These are phyloP conservation scores for Zaprionus ghesquierei DNA, from an alignment of 1,140 invertebrate species.

Conservation along the genomic window DNA sequence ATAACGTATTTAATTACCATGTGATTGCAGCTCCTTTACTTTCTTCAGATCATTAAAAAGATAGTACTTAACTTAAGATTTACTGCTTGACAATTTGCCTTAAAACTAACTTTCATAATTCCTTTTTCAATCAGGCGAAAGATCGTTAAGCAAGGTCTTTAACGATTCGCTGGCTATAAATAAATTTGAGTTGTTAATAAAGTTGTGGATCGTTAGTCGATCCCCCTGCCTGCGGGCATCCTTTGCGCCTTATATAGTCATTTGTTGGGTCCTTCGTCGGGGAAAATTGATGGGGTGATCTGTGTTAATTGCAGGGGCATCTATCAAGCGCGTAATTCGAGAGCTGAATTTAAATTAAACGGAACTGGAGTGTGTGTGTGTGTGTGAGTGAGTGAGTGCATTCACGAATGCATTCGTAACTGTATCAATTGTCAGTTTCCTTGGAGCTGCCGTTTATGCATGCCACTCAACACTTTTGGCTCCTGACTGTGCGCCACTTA, in stretches of 20 bases:
- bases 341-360: conserved; percentile 10
- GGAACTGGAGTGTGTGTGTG: not conserved
- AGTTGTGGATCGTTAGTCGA: not conserved
- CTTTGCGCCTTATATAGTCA: not conserved
- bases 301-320: conserved; percentile 32
- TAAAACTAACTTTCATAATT: not conserved
- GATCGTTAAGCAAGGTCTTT: not conserved
- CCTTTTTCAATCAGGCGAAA: not conserved
- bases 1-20: not conserved
- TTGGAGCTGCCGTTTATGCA: conserved; percentile 35
- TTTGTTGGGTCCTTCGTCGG: not conserved
- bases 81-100: not conserved
- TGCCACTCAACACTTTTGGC: conserved; percentile 39
- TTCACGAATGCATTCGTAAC: not conserved
- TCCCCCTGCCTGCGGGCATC: not conserved
- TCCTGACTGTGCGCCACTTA: conserved; percentile 47
- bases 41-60: not conserved
- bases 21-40: not conserved
- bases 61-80: not conserved
- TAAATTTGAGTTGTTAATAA: not conserved
- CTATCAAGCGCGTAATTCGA: conserved; percentile 29
- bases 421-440: conserved; percentile 45
- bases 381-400: not conserved
- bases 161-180: not conserved
- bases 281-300: not conserved